Evolutionary conservation across 2,797 vertebrate species (phyloP).

Genomic region (Perodicticus potto): DNA sequence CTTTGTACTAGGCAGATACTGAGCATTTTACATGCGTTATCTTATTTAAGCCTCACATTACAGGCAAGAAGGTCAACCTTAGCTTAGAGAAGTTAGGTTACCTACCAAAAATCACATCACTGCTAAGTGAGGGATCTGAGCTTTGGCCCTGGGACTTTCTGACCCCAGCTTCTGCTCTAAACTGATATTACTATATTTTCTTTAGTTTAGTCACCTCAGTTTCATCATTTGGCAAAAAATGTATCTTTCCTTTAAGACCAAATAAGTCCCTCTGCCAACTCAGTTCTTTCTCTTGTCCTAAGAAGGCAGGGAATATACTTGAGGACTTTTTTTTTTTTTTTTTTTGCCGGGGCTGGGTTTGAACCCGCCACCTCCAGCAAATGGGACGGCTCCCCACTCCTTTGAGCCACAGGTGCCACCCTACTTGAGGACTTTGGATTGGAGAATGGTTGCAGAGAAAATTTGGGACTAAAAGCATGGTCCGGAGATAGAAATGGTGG

Average conservation of each 20-base stretch:
- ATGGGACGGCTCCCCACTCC: no score
- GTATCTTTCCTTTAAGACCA: background rate
- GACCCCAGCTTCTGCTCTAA: background rate
- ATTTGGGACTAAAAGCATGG: background rate
- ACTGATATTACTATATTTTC: background rate
- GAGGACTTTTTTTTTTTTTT: no score
- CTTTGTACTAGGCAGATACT: background rate
- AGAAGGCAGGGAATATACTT: background rate
- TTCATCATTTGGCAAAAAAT: background rate
- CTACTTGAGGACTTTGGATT: no score
- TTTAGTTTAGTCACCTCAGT: background rate
- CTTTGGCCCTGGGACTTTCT: background rate
- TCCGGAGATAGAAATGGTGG: background rate
- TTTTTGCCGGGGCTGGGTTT: no score
- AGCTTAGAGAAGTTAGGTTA: background rate
- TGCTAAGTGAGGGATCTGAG: background rate
- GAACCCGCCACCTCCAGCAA: no score
- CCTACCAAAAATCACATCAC: background rate
- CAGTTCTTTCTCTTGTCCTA: background rate
- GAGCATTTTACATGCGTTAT: background rate
- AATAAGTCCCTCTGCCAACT: background rate
- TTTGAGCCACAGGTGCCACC: no score
- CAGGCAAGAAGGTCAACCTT: background rate
- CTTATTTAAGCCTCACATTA: background rate
- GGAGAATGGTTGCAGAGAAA: background rate